phyloP scores from a whole-genome alignment of 2,113 vertebrate genomes.

The Scytalopus superciliaris region DNA sequence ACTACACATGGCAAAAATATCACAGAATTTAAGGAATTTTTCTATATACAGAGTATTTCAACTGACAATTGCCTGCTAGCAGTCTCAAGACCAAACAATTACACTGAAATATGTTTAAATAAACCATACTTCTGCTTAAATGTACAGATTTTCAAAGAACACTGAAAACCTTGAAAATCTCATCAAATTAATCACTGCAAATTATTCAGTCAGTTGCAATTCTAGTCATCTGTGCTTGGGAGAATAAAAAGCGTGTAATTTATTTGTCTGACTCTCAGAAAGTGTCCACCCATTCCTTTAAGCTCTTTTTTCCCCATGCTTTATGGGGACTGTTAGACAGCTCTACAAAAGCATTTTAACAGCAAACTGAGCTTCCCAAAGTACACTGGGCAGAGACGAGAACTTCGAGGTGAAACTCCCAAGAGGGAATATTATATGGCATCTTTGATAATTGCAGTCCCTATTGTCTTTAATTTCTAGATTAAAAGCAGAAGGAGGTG shows the following conservation, averaged over 20 bases:
- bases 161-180: neutral
- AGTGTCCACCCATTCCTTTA: conserved; percentile 42
- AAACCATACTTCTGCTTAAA: neutral
- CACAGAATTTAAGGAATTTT: neutral
- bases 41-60: neutral
- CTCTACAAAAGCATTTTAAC: neutral
- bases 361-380: neutral
- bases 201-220: conserved; percentile 21
- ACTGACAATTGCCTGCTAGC: neutral
- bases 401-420: neutral
- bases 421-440: neutral
- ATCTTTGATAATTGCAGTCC: neutral
- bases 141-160: neutral
- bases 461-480: conserved; percentile 15
- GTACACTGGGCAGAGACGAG: neutral
- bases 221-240: neutral
- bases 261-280: conserved; percentile 29
- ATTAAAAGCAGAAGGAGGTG: neutral
- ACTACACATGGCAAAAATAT: neutral
- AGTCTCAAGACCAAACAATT: neutral
- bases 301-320: neutral
- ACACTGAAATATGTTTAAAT: neutral
- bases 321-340: neutral
- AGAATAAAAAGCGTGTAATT: conserved; percentile 22
- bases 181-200: conserved; percentile 4